Percentiles rank a stretch among this genome's conserved stretches.
Conservation (phyloP, 2,797 vertebrate genomes). For the Harpagifer antarcticus region DNA sequence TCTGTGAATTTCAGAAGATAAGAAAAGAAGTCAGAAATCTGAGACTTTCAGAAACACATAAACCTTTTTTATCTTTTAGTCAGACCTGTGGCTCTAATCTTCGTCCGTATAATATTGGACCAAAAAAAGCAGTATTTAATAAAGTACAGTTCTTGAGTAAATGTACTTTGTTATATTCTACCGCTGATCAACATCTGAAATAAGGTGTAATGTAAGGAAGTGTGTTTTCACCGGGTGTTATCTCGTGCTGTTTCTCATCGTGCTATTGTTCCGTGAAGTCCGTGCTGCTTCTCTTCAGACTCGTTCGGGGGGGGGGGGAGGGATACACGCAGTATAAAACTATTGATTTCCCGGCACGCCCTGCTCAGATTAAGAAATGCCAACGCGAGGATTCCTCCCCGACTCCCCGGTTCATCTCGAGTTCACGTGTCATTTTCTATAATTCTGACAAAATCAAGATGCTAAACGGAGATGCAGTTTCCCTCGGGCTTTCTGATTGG, state of each 20-base stretch:
- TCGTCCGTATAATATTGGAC: too few species aligned
- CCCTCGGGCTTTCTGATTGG: constrained; percentile 80
- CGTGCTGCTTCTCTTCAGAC: constrained; percentile 32
- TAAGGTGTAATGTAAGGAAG: not conserved
- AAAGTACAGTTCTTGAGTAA: too few species aligned
- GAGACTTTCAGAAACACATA: too few species aligned
- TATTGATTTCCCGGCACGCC: constrained; percentile 82
- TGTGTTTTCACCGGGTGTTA: not conserved
- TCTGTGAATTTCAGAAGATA: too few species aligned
- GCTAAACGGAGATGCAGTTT: constrained; percentile 82
- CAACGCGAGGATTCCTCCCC: constrained; percentile 81
- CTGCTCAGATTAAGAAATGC: constrained; percentile 82
- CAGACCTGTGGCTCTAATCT: too few species aligned
- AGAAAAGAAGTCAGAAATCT: too few species aligned
- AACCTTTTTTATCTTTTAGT: too few species aligned
- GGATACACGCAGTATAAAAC: constrained; percentile 46
- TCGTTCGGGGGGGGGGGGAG: too few species aligned
- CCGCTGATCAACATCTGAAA: not conserved
- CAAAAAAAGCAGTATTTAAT: too few species aligned
- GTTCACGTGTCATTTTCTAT: constrained; percentile 89
- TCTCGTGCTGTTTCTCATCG: constrained; percentile 8
- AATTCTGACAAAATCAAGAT: constrained; percentile 86
- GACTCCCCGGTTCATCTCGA: constrained; percentile 81
- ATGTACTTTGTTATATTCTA: too few species aligned
- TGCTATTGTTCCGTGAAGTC: constrained; percentile 26